phyloP scores from a whole-genome alignment of 2,888 invertebrate genomes.

The Poecilobothrus nobilitatus region DNA sequence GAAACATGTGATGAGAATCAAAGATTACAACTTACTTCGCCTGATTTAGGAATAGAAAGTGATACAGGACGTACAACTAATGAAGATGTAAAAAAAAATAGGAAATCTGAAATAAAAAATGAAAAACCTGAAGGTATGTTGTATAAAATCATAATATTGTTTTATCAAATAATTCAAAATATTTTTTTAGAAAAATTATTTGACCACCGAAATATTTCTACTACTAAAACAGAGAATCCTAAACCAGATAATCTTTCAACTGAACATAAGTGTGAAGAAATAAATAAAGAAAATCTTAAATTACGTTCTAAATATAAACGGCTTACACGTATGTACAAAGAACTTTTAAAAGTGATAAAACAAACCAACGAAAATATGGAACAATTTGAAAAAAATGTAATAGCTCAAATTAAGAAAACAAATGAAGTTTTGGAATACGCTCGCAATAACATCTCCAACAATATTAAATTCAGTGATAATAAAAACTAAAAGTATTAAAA shows the following conservation, averaged over 20 bases:
- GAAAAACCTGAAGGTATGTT: background rate
- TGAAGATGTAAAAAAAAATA: slow-evolving; percentile 30
- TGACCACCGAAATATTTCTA: background rate
- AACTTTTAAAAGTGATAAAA: background rate
- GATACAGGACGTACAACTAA: slow-evolving; percentile 61
- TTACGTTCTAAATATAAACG: background rate
- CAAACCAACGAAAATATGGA: background rate
- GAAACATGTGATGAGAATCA: slow-evolving; percentile 16
- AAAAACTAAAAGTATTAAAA: too few relatives aligned
- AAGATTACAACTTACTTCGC: slow-evolving; percentile 55
- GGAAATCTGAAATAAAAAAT: background rate
- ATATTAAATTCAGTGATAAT: background rate
- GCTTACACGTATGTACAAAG: background rate
- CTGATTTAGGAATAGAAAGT: slow-evolving; percentile 85
- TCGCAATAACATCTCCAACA: background rate
- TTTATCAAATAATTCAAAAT: too few relatives aligned
- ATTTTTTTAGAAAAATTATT: too few relatives aligned
- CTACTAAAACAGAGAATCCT: background rate
- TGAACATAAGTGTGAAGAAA: background rate
- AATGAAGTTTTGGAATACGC: background rate
- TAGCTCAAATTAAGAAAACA: background rate
- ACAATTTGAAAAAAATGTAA: background rate
- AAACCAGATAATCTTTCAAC: background rate
- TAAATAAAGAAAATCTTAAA: background rate
- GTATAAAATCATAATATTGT: too few relatives aligned